A percentile compares a stretch with the other conserved stretches of the same genome.
These are phyloP conservation scores for Corvus moneduloides DNA, from an alignment of 2,113 vertebrate genomes.

Conservation along the genomic window DNA sequence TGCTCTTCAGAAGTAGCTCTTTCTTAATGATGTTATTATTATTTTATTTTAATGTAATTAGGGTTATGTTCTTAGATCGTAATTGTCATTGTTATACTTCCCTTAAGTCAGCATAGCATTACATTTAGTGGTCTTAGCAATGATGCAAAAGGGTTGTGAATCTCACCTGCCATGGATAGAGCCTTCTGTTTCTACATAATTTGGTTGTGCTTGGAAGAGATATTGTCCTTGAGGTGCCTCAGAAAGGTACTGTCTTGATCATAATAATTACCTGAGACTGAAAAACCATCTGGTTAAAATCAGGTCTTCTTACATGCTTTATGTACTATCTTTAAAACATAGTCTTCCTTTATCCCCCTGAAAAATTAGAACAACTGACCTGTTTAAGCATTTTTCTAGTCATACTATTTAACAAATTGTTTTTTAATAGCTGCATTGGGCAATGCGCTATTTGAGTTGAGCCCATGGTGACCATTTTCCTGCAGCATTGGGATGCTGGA, in stretches of 20 bases:
- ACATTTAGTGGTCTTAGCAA: not conserved
- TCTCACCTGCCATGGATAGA: not conserved
- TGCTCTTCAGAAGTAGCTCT: slow-evolving; percentile 20
- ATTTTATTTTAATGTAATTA: slow-evolving; percentile 60
- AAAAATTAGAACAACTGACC: slow-evolving; percentile 22
- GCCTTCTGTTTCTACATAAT: slow-evolving; percentile 38
- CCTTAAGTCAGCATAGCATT: slow-evolving; percentile 32
- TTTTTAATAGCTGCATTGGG: slow-evolving; percentile 36
- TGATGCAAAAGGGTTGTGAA: not conserved
- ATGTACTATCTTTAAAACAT: not conserved
- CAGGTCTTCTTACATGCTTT: not conserved
- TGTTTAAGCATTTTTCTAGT: slow-evolving; percentile 29
- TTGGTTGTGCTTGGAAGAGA: slow-evolving; percentile 7
- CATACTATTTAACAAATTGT: slow-evolving; percentile 2
- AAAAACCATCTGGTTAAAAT: slow-evolving; percentile 59
- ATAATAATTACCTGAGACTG: slow-evolving; percentile 35
- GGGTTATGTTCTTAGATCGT: slow-evolving; percentile 45
- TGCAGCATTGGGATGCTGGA: not conserved
- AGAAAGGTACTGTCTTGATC: slow-evolving; percentile 15
- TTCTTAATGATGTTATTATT: slow-evolving; percentile 25
- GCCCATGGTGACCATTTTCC: slow-evolving; percentile 6
- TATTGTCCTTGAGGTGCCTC: slow-evolving; percentile 49
- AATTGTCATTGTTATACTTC: slow-evolving; percentile 33
- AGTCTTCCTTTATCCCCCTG: not conserved
- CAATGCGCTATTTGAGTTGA: not conserved